Conservation (phyloP, 2,797 vertebrate genomes). For the Potorous gilbertii region DNA sequence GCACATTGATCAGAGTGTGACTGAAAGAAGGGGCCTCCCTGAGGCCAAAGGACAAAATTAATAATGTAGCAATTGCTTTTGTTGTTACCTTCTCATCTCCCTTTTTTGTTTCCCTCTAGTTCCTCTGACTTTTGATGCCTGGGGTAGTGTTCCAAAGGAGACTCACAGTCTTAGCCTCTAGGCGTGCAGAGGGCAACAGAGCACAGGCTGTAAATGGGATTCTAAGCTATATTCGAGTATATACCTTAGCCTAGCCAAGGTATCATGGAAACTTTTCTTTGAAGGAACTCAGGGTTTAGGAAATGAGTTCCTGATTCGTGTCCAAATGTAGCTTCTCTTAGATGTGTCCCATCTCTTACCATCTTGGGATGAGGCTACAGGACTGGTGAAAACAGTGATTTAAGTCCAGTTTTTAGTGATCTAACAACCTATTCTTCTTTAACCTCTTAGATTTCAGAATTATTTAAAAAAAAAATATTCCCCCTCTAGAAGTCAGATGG, state of each 20-base stretch:
- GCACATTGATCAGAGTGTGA: neutral
- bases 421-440: neutral
- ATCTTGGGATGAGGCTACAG: neutral
- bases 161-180: neutral
- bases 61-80: neutral
- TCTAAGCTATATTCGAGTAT: neutral
- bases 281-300: neutral
- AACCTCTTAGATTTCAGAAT: neutral
- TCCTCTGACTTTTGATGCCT: neutral
- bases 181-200: neutral
- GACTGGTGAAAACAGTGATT: neutral
- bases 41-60: neutral
- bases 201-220: neutral
- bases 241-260: neutral
- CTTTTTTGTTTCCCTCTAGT: neutral
- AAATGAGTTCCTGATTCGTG: neutral
- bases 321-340: neutral
- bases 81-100: neutral
- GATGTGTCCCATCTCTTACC: neutral
- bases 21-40: neutral
- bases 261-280: neutral
- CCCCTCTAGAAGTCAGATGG: neutral
- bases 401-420: neutral
- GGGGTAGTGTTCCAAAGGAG: neutral
- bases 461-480: neutral